Percentiles rank a stretch among this genome's conserved stretches.
phyloP scores from a whole-genome alignment of 2,888 invertebrate species.

The Sphecodes monilicornis region DNA sequence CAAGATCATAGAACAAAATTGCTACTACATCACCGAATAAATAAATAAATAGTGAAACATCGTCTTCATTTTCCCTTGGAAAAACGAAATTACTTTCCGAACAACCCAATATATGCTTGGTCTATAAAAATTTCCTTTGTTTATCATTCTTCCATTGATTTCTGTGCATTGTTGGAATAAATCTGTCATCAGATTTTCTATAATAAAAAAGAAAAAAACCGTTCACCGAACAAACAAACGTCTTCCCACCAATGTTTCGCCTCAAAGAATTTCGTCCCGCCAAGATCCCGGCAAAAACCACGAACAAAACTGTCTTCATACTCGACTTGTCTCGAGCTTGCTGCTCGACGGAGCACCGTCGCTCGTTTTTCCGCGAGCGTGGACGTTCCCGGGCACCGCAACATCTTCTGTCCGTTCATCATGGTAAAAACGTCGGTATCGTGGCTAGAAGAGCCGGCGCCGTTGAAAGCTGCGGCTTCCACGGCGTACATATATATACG shows the following conservation, averaged over 20 bases:
- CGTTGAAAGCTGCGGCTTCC: constrained; percentile 44
- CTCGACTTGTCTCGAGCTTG: constrained; percentile 29
- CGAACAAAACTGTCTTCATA: constrained; percentile 43
- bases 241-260: neutral
- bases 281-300: neutral
- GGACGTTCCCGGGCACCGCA: constrained; percentile 38
- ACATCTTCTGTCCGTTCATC: constrained; percentile 47
- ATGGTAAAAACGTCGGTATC: constrained; percentile 42
- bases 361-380: constrained; percentile 24
- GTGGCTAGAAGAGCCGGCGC: constrained; percentile 39
- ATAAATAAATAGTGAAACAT: too few species aligned
- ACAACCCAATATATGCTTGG: too few species aligned
- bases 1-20: too few species aligned
- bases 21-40: too few species aligned
- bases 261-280: neutral
- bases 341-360: neutral
- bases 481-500: too few species aligned
- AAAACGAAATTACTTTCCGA: too few species aligned
- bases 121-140: too few species aligned
- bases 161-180: too few species aligned
- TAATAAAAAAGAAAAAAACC: too few species aligned
- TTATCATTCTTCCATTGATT: too few species aligned
- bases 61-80: too few species aligned
- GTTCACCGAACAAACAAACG: neutral
- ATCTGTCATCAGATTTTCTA: too few species aligned